Conservation (phyloP, 2,888 invertebrate species). For the Urechis unicinctus region DNA sequence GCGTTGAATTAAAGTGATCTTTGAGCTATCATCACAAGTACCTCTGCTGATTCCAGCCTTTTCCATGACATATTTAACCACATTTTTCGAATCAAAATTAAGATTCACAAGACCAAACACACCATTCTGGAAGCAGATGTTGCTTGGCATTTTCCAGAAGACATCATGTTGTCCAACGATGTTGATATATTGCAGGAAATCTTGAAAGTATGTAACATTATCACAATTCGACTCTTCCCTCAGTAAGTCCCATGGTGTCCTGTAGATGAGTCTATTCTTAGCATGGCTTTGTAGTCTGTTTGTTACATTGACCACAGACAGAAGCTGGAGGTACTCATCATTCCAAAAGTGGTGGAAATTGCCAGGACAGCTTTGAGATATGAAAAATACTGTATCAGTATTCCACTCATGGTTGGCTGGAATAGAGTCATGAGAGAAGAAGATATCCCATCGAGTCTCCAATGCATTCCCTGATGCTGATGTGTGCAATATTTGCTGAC, state of each 20-base stretch:
- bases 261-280: slow-evolving; percentile 9
- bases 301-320: slow-evolving; percentile 3
- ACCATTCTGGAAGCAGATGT: slow-evolving; percentile 11
- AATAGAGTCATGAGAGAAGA: background rate
- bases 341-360: slow-evolving; percentile 19
- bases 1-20: slow-evolving; percentile 6
- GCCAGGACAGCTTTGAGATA: slow-evolving; percentile 8
- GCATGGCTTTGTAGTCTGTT: slow-evolving; percentile 5
- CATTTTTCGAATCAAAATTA: background rate
- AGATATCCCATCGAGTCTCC: background rate
- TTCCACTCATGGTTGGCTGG: background rate
- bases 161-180: slow-evolving; percentile 5
- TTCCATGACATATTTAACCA: slow-evolving; percentile 6
- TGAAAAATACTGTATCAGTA: slow-evolving; percentile 9
- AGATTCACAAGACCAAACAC: slow-evolving; percentile 13
- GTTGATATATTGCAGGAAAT: slow-evolving; percentile 5
- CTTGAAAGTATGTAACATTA: slow-evolving; percentile 8
- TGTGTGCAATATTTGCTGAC: background rate
- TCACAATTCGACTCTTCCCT: slow-evolving; percentile 1
- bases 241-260: slow-evolving; percentile 3
- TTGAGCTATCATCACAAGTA: background rate
- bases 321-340: slow-evolving; percentile 14
- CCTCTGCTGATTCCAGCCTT: background rate
- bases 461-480: background rate
- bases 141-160: slow-evolving; percentile 8